Conservation (phyloP, 2,797 vertebrate species). For the Typhlichthys subterraneus region DNA sequence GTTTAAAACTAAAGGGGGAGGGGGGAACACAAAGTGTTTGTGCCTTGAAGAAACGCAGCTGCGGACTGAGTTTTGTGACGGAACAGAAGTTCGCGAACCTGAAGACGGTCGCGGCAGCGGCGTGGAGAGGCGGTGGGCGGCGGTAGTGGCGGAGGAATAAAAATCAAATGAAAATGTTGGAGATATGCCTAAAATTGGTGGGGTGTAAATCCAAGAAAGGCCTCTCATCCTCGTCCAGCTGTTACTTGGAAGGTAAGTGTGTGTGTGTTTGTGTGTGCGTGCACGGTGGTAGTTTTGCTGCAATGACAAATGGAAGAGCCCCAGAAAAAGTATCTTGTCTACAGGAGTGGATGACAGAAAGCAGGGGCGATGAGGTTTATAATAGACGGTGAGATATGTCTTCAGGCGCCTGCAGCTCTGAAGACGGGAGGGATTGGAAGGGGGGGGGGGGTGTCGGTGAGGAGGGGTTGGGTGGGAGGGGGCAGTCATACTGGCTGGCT, state of each 20-base stretch:
- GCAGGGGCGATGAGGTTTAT: background rate
- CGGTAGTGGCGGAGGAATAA: slow-evolving; percentile 37
- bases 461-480: slow-evolving; percentile 67
- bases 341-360: background rate
- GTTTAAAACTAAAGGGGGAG: too few relatives aligned
- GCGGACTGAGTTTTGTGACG: too few relatives aligned
- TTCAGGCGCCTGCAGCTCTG: slow-evolving; percentile 55
- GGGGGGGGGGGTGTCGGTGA: slow-evolving; percentile 33
- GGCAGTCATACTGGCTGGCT: slow-evolving; percentile 78
- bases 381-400: slow-evolving; percentile 27
- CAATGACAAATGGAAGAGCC: background rate
- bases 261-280: slow-evolving; percentile 1
- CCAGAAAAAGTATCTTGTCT: background rate
- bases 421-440: slow-evolving; percentile 74
- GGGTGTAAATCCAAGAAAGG: slow-evolving; percentile 99
- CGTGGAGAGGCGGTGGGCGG: too few relatives aligned
- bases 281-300: slow-evolving; percentile 19
- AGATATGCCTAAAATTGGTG: slow-evolving; percentile 99
- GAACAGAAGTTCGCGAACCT: slow-evolving; percentile 41
- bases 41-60: slow-evolving; percentile 32
- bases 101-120: slow-evolving; percentile 31
- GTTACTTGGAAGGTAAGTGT: slow-evolving; percentile 95
- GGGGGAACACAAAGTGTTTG: slow-evolving; percentile 1
- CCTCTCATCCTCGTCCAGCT: slow-evolving; percentile 96
- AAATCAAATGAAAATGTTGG: slow-evolving; percentile 97